Base-by-base conservation (phyloP, 2,113 vertebrate species). In the Varanus salvator region DNA sequence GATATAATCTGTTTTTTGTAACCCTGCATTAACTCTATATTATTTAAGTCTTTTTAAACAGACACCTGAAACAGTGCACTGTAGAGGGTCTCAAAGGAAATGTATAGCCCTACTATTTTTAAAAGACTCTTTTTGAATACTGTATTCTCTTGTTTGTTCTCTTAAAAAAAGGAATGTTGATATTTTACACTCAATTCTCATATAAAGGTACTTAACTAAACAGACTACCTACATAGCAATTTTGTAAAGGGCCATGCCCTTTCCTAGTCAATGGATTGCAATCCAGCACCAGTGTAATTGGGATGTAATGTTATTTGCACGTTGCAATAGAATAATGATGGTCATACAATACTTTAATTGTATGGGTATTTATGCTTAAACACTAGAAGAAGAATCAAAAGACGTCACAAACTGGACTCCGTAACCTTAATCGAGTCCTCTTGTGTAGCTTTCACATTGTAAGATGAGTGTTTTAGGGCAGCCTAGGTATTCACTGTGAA, bases 141-240 rank as follows among this genome's bases (percentile, higher is more conserved):
- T 90, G 93, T 95, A 78, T 91, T 94, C 96, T 92, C 92, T 89
- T 86, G 29, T 88, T 64, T 87, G 92, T 95, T 91, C 92, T 72
- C 92, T 82, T 90, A 23, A 74, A 91, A 93, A 84, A 96, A 95
- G 95, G 87, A 85, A 94, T 96, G 86, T n/a, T 84, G 86, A 84
- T 93, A 90, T 89, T 90, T 94, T 94, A 91, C 91, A 94, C 92
- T 74, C 72, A 81, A 48, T 91, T 97, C 90, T 95, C 91, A 90
- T 88, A 95, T 66, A 92, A 89, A 94, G 91, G 93, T 89, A 80
- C 74, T 92, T 84, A 89, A 91, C 94, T 93, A 93, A 95, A 95
- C 87, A 94, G 93, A 96, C 91, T 90, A 96, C 91, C 91, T 90
- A 91, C 90, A 75, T 84, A 92, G 85, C 0, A 87, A 85, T 92